A percentile compares a stretch with the other conserved stretches of the same genome.
These are phyloP conservation scores for Pecten maximus DNA, from an alignment of 2,888 invertebrate genomes.

Conservation along the genomic window DNA sequence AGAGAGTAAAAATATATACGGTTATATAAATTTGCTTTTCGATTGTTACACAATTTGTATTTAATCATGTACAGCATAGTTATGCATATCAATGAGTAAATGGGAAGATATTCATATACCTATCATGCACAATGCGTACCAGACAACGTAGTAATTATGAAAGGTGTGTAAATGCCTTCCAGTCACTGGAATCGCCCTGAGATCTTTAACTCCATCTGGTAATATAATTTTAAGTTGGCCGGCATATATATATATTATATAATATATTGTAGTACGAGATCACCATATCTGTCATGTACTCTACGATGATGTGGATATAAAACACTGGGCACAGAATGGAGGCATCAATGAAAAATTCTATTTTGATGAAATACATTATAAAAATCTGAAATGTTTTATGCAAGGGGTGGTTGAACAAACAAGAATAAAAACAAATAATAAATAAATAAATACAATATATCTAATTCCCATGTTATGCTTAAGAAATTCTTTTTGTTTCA, in stretches of 20 bases:
- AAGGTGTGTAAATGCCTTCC: constrained; percentile 6
- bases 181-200: constrained; percentile 17
- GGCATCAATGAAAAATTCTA: constrained; percentile 17
- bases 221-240: constrained; percentile 32
- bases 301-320: constrained; percentile 1
- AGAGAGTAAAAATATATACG: constrained; percentile 3
- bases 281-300: constrained; percentile 23
- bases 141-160: constrained; percentile 10
- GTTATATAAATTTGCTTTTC: constrained; percentile 33
- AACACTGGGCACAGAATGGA: not conserved
- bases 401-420: not conserved
- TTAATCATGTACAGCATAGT: not conserved
- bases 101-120: not conserved
- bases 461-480: not conserved
- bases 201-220: constrained; percentile 26
- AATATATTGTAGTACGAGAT: constrained; percentile 12
- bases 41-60: not conserved
- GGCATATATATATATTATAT: constrained; percentile 28
- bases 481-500: not conserved
- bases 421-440: constrained; percentile 12
- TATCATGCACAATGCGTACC: constrained; percentile 20
- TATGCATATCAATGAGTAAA: not conserved
- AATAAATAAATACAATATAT: constrained; percentile 15
- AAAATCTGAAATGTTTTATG: not conserved
- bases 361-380: constrained; percentile 13